Conservation (phyloP, 2,113 vertebrate genomes). For the Macheiramphus alcinus region DNA sequence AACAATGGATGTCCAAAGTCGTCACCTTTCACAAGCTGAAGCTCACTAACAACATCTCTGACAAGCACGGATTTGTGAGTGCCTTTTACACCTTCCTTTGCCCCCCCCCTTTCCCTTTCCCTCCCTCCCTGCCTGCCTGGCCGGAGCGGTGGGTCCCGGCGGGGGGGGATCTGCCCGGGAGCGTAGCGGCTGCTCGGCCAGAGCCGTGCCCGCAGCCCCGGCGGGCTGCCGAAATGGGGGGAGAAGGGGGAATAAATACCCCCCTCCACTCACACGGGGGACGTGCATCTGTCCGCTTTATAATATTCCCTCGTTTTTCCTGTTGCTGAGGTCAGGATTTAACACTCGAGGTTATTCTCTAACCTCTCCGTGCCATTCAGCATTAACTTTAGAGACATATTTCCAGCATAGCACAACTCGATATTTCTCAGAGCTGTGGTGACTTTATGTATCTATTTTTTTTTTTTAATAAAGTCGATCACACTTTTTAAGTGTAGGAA, state of each 20-base stretch:
- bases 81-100: slow-evolving; percentile 39
- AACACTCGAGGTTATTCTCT: neutral
- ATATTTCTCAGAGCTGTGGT: neutral
- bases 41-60: slow-evolving; percentile 98
- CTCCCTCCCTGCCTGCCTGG: neutral
- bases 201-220: neutral
- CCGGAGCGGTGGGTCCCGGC: neutral
- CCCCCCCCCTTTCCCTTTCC: neutral
- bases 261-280: neutral
- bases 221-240: neutral
- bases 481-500: neutral
- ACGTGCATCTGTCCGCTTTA: neutral
- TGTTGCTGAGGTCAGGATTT: neutral
- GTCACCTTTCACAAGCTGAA: slow-evolving; percentile 99
- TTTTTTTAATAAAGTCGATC: slow-evolving; percentile 3
- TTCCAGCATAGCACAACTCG: neutral
- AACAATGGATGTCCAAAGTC: slow-evolving; percentile 99
- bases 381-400: neutral
- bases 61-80: slow-evolving; percentile 99
- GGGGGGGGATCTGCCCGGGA: neutral
- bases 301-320: neutral
- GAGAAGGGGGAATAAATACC: fast-evolving
- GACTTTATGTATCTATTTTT: neutral
- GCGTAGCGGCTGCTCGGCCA: neutral
- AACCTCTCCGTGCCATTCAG: neutral